Conservation (phyloP, 2,888 invertebrate species). For the Apoderus coryli region DNA sequence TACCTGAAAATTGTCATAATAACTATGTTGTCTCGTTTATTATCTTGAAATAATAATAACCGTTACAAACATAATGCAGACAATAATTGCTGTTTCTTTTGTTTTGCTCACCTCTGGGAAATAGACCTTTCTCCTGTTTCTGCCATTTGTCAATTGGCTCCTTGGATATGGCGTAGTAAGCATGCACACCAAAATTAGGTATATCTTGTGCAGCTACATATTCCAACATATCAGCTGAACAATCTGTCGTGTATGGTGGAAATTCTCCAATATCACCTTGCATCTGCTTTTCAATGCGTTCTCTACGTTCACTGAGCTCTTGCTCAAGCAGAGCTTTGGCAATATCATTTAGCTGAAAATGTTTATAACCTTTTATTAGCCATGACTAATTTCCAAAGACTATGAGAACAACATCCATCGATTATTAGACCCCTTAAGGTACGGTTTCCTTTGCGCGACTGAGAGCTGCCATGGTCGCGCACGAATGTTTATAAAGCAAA, state of each 20-base stretch:
- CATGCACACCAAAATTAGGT: slow-evolving; percentile 36
- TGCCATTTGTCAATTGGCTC: slow-evolving; percentile 33
- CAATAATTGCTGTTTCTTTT: background rate
- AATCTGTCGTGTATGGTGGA: slow-evolving; percentile 28
- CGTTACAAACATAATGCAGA: background rate
- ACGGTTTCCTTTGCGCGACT: too few species aligned
- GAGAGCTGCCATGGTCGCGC: too few species aligned
- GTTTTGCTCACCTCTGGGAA: slow-evolving; percentile 24
- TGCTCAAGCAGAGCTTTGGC: slow-evolving; percentile 27
- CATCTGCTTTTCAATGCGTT: slow-evolving; percentile 17
- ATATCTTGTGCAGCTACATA: slow-evolving; percentile 36
- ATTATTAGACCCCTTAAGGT: too few species aligned
- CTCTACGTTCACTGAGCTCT: slow-evolving; percentile 21
- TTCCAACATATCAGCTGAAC: slow-evolving; percentile 32
- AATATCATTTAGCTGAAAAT: slow-evolving; percentile 24
- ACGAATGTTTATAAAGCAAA: too few species aligned
- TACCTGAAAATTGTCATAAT: slow-evolving; percentile 11
- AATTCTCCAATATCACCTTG: slow-evolving; percentile 23
- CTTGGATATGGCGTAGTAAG: slow-evolving; percentile 35
- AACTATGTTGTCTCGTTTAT: too few species aligned
- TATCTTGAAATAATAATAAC: slow-evolving; percentile 3
- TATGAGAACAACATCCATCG: too few species aligned
- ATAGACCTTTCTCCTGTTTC: slow-evolving; percentile 25
- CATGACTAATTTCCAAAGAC: too few species aligned
- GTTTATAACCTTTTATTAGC: too few species aligned